Base-by-base conservation (phyloP, 2,888 invertebrate genomes). In the Polydrusus pterygomalis region DNA sequence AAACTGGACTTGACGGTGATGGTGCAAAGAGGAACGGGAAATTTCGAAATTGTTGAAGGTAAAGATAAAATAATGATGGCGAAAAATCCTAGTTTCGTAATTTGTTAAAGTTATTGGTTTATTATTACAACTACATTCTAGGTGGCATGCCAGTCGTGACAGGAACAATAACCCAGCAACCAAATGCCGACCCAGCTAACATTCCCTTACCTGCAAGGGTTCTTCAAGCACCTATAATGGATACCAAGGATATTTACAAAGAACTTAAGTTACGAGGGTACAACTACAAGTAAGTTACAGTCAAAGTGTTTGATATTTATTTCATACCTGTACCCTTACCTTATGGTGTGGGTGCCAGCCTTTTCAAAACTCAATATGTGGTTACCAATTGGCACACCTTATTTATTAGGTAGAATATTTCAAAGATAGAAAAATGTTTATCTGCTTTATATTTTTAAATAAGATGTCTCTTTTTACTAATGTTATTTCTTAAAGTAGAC, bases 231-330 rank as follows among this genome's bases (percentile, higher is more conserved):
- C 68, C 69, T n/a, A 15, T 25, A 15, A 43, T 79, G 54, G 40
- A n/a, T 15, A 89, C 89, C 2, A 91, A 90, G 79, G 93, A 92
- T 85, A 90, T 93, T 83, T 93, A 93, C 54, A 92, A 92, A 80
- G 93, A 93, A 82, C 84, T 94, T 34, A 89, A 91, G 78, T 88
- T 94, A 0, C 88, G 94, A 79, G 94, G 94, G 11, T 94, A 94
- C 83, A 92, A 84, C 70, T 85, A 86, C 68, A 83, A 75, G 84
- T 84, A 79, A 79, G 77, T 74, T 47, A 9, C 0, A 69, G 18
- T 70, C 43, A 13, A 43, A 2, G 13, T 43, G 9, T n/a, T 13
- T 43, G n/a, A n/a, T n/a, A n/a, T n/a, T n/a, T n/a, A n/a, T n/a
- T n/a, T n/a, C n/a, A n/a, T n/a, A n/a, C n/a, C n/a, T n/a, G n/a